phyloP scores from a whole-genome alignment of 1,140 invertebrate species.

The Geopemphigus sp. region DNA sequence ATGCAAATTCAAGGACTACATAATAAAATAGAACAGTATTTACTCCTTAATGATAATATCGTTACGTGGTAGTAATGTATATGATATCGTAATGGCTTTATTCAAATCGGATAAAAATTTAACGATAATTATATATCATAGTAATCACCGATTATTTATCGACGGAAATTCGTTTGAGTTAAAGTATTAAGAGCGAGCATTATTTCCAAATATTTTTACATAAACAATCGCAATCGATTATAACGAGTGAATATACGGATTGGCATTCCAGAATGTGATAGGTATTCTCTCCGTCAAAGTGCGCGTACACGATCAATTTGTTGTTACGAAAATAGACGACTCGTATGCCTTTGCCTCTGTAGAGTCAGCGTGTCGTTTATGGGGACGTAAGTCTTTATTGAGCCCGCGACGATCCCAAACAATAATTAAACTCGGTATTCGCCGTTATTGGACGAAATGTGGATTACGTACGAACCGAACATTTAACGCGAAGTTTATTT shows the following conservation, averaged over 20 bases:
- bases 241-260: too few species aligned
- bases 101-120: neutral
- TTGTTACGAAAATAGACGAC: conserved; percentile 39
- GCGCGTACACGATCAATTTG: neutral
- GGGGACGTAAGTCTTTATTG: neutral
- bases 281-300: neutral
- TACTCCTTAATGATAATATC: too few species aligned
- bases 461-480: too few species aligned
- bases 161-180: neutral
- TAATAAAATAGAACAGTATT: neutral
- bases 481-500: too few species aligned
- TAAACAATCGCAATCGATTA: too few species aligned
- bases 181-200: neutral
- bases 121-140: neutral
- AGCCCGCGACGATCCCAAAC: neutral
- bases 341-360: conserved; percentile 20
- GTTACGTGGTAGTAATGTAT: neutral
- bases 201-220: too few species aligned
- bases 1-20: neutral
- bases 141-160: neutral
- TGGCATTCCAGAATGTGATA: conserved; percentile 15
- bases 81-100: neutral
- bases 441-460: neutral
- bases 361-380: neutral
- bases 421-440: neutral